phyloP scores from a whole-genome alignment of 2,113 vertebrate genomes.

The Phaethon lepturus region DNA sequence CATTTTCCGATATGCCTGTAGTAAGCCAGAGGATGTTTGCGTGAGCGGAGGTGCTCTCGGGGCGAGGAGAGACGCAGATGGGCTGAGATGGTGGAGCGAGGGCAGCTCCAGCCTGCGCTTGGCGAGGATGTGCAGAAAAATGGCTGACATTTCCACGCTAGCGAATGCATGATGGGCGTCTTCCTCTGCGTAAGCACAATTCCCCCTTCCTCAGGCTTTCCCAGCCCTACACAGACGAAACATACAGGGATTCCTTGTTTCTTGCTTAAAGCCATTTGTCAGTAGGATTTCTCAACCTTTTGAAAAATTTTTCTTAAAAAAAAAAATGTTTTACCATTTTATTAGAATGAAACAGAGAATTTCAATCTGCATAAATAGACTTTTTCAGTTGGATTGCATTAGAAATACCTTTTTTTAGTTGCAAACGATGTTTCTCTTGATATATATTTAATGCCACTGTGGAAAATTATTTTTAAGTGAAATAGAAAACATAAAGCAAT shows the following conservation, averaged over 20 bases:
- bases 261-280: background rate
- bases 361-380: background rate
- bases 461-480: background rate
- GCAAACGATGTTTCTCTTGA: background rate
- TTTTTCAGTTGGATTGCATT: background rate
- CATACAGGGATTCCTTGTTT: background rate
- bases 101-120: conserved; percentile 21
- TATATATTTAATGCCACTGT: background rate
- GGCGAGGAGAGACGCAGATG: conserved; percentile 11
- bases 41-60: background rate
- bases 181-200: conserved; percentile 49
- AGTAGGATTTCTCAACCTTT: background rate
- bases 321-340: background rate
- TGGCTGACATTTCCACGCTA: conserved; percentile 54
- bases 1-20: background rate
- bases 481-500: background rate
- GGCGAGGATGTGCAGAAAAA: conserved; percentile 42
- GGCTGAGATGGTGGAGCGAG: conserved; percentile 51
- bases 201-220: background rate
- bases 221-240: background rate
- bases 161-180: conserved; percentile 2
- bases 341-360: background rate
- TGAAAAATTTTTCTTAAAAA: background rate
- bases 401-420: background rate
- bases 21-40: background rate